Base-by-base conservation (phyloP, 1,140 invertebrate genomes). In the Pseudomyrmex flavicornis region DNA sequence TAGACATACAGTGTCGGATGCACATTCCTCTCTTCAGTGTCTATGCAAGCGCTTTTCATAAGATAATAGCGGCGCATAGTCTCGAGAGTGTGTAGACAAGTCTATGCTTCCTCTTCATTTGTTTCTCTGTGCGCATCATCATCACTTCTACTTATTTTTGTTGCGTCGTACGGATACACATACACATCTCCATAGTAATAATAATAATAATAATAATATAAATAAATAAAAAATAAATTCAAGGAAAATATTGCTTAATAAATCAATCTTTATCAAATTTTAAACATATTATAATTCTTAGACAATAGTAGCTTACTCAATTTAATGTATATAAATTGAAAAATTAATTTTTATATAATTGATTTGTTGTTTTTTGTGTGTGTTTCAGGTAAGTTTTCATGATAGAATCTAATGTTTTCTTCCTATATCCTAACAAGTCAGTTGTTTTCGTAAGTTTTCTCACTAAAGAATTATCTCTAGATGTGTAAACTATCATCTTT, bases 201-300 rank as follows among this genome's bases (percentile, higher is more conserved):
- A 35, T 35, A 35, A 26, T 26, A 26, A 26, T 35, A 5, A 5
- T 35, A 35, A 35, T 35, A 35, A 35, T 35, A 35, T 35, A 35
- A 35, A 35, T 35, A 35, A 35, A 35, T 35, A 35, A 35, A 35
- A 35, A 35, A 35, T 35, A 35, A 35, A 35, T 35, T 35, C 5
- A 35, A 7, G 5, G 5, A 35, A 35, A 35, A 66, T 89, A 89
- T 87, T 13, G 20, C 2, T 85, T 75, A 88, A 82, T 83, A 88
- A 90, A 90, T 92, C 91, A 90, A 66, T 91, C 63, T 86, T n/a
- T 62, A 62, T 62, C 22, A 35, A 22, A 26, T 26, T 26, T n/a
- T 35, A 54, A 2, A 63, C 62, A 73, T 44, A 12, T 52, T 13
- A 52, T 82, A 48, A 15, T 48, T 82, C 15, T 12, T 1, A 17